Evolutionary conservation across 2,113 vertebrate species (phyloP).

Genomic region (Dicrurus megarhynchus): DNA sequence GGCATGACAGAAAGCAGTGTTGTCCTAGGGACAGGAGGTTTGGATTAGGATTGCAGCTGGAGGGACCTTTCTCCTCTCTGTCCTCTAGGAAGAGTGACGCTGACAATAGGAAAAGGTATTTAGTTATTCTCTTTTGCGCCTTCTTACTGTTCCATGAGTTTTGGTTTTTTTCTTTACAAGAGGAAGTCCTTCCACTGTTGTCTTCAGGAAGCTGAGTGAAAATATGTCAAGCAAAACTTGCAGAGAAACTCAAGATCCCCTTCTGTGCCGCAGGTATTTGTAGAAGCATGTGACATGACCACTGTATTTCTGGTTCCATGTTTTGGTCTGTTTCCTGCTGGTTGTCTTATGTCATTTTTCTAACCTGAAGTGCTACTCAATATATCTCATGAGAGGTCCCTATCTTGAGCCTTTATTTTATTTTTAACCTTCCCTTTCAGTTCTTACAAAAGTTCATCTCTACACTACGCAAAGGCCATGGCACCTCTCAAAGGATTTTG

Average conservation of each 20-base stretch:
- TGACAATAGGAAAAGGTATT: neutral
- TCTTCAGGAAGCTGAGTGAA: neutral
- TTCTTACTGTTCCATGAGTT: neutral
- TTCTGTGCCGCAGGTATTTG: neutral
- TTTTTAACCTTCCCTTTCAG: neutral
- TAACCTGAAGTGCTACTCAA: neutral
- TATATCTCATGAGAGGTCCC: neutral
- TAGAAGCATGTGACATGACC: neutral
- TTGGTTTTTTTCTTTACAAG: neutral
- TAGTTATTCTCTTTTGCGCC: neutral
- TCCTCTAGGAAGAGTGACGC: neutral
- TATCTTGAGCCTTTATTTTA: neutral
- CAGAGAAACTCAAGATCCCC: neutral
- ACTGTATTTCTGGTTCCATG: neutral
- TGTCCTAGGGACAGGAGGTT: neutral
- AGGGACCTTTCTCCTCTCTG: neutral
- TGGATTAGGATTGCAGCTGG: neutral
- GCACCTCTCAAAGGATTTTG: neutral
- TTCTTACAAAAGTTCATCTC: neutral
- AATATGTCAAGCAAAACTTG: neutral
- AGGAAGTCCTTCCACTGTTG: neutral
- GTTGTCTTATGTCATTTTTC: neutral
- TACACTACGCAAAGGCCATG: accelerated
- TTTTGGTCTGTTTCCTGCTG: neutral
- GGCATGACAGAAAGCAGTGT: neutral